phyloP scores from a whole-genome alignment of 2,888 invertebrate species.

The Palloptera scutellata region DNA sequence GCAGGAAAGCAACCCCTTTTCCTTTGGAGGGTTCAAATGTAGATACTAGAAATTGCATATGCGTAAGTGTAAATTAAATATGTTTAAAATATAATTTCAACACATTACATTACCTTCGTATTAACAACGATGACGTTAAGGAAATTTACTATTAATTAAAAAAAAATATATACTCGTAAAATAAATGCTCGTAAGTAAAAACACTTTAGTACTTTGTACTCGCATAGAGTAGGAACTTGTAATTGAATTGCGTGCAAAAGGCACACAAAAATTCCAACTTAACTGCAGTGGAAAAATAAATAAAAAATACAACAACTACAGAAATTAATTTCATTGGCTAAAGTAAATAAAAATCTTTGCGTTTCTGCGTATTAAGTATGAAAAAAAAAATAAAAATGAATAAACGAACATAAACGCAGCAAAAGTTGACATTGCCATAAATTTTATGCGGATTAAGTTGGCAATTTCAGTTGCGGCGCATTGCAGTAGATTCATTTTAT shows the following conservation, averaged over 20 bases:
- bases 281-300: neutral
- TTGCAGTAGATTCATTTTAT: no score
- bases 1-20: neutral
- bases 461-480: no score
- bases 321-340: constrained; percentile 22
- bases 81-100: constrained; percentile 30
- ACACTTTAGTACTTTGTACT: neutral
- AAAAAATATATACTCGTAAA: constrained; percentile 24
- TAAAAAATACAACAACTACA: neutral
- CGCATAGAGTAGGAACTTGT: neutral
- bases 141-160: constrained; percentile 46
- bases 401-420: no score
- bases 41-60: neutral
- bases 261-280: neutral
- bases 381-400: no score
- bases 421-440: no score
- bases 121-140: constrained; percentile 18
- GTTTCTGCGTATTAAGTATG: neutral
- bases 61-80: constrained; percentile 16
- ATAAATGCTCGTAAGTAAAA: neutral
- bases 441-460: no score
- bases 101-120: constrained; percentile 22
- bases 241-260: constrained; percentile 1
- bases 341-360: constrained; percentile 17
- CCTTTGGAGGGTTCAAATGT: neutral